Evolutionary conservation across 2,888 invertebrate species (phyloP).

Genomic region (Deilephila elpenor): DNA sequence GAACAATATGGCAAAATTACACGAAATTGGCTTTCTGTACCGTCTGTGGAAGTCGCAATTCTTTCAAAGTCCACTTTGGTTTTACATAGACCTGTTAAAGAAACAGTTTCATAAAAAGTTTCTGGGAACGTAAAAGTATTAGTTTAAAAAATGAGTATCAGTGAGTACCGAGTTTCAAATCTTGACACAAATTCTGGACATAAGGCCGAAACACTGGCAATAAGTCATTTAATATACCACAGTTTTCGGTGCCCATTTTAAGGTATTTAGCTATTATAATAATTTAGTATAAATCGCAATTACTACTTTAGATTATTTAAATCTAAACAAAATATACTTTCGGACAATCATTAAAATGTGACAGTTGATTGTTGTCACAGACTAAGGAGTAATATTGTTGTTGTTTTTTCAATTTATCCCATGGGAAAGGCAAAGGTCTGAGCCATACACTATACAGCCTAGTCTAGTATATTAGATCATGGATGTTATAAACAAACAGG

Average conservation of each 20-base stretch:
- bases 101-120: constrained; percentile 19
- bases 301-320: too few species aligned
- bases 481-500: too few species aligned
- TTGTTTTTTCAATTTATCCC: too few species aligned
- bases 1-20: constrained; percentile 89
- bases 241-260: constrained; percentile 23
- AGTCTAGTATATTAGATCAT: too few species aligned
- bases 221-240: constrained; percentile 66
- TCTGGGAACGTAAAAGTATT: not conserved
- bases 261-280: not conserved
- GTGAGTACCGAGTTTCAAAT: constrained; percentile 70
- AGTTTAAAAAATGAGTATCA: not conserved
- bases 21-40: constrained; percentile 83
- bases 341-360: too few species aligned
- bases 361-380: too few species aligned
- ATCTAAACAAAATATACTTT: too few species aligned
- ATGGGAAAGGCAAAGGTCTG: too few species aligned
- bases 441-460: too few species aligned
- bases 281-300: too few species aligned
- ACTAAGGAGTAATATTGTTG: too few species aligned
- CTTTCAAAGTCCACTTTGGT: constrained; percentile 78
- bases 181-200: constrained; percentile 73
- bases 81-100: constrained; percentile 71
- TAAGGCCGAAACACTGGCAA: constrained; percentile 76
- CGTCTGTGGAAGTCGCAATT: constrained; percentile 61